phyloP scores from a whole-genome alignment of 1,140 invertebrate genomes.

The Coenobita brevimanus region DNA sequence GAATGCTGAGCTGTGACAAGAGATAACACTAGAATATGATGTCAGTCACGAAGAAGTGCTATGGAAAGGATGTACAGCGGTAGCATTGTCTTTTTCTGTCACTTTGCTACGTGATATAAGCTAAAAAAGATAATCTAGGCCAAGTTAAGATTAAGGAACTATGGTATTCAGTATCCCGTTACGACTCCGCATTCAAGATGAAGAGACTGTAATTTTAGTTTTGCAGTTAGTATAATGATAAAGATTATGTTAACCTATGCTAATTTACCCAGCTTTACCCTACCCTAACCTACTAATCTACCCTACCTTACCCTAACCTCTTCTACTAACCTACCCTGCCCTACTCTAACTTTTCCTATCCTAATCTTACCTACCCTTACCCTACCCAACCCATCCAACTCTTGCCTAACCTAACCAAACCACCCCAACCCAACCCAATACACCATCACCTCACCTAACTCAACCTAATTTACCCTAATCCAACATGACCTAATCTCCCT shows the following conservation, averaged over 20 bases:
- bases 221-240: too few species aligned
- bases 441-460: neutral
- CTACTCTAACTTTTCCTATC: neutral
- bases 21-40: too few species aligned
- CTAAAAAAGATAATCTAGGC: too few species aligned
- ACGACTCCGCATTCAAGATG: too few species aligned
- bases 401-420: neutral
- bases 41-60: too few species aligned
- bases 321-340: neutral
- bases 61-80: too few species aligned
- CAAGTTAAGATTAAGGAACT: too few species aligned
- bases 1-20: too few species aligned
- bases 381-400: neutral
- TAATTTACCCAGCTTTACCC: conserved; percentile 4
- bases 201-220: too few species aligned
- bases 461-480: neutral
- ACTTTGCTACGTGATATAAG: too few species aligned
- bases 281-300: neutral
- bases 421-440: neutral
- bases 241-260: neutral
- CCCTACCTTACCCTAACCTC: neutral
- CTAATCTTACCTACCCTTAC: conserved; percentile 2
- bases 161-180: too few species aligned
- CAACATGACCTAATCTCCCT: neutral
- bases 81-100: too few species aligned